Conservation (phyloP, 1,140 invertebrate genomes). For the Metopolophium dirhodum region DNA sequence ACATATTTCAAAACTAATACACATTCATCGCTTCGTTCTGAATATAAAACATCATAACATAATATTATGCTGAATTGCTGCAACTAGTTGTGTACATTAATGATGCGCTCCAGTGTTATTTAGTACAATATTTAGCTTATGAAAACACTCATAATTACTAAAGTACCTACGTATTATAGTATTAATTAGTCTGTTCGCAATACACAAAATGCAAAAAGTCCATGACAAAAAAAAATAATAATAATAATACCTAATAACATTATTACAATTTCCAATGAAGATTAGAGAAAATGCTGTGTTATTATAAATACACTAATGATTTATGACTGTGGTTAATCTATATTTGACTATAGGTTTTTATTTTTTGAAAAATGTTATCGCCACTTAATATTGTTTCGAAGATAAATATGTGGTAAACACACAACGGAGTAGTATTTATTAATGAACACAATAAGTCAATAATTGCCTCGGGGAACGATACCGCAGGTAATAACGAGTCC, state of each 20-base stretch:
- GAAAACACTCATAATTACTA: neutral
- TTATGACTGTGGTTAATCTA: neutral
- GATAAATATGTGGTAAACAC: neutral
- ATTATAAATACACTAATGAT: neutral
- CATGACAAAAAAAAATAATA: neutral
- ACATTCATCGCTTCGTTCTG: too few relatives aligned
- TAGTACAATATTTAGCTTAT: neutral
- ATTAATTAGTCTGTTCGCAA: neutral
- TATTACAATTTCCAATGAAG: neutral
- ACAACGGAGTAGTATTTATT: neutral
- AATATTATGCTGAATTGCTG: too few relatives aligned
- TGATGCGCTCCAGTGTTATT: neutral
- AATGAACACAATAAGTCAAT: neutral
- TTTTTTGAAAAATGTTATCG: neutral
- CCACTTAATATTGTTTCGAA: constrained; percentile 27
- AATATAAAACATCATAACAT: too few relatives aligned
- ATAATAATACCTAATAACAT: neutral
- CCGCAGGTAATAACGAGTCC: constrained; percentile 1
- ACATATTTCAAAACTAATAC: too few relatives aligned
- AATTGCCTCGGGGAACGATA: neutral
- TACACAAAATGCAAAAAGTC: too few relatives aligned
- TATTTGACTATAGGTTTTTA: neutral
- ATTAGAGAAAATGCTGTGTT: neutral
- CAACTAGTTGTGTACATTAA: too few relatives aligned
- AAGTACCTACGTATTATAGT: neutral